Evolutionary conservation across 2,113 vertebrate genomes (phyloP), one percentile per base, ranked within the genome.

Genomic region (Pimephales promelas): DNA sequence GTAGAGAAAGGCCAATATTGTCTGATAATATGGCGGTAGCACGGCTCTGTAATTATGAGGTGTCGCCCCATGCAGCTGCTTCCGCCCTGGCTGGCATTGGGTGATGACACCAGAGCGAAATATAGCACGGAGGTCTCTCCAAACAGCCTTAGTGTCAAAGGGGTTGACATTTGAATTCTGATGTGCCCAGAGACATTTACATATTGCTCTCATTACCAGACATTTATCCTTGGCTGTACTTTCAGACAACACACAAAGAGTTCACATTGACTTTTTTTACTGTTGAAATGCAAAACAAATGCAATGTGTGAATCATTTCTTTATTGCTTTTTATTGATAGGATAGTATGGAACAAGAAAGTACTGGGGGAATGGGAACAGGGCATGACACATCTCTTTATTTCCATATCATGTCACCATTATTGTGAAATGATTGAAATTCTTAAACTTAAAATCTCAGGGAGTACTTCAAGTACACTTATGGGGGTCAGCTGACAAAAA

Each of bases 61-160:
- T 87, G 91, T 88, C 84, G 91, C 85, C 87, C 88, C 83, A 82
- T 89, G 89, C 90, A 90, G 89, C 91, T 92, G 89, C 88, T 91
- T 83, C 77, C 31, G 75, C 88, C 88, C 87, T 88, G 88, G 59
- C 86, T 89, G 89, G 80, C 89, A 86, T 71, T 28, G 10, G 59
- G 76, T 86, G 88, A 82, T 87, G 88, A 88, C 81, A 86, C 85
- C 64, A 87, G 59, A 68, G 88, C 45, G 47, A 68, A 71, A 85
- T 83, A 62, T 76, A 16, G 82, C 81, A 80, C 34, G 47, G 83
- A 70, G 80, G 83, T 90, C 89, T 89, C 87, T 83, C 83, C 28
- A 52, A 77, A 89, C 88, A 85, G 87, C 89, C 86, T 61, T 66
- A 0, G 59, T 86, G 86, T 88, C 82, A 85, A 83, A 87, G 81